Percentiles rank a stretch among this genome's conserved stretches.
Conservation (phyloP, 1,140 invertebrate species). For the Zeugodacus cucurbitae region DNA sequence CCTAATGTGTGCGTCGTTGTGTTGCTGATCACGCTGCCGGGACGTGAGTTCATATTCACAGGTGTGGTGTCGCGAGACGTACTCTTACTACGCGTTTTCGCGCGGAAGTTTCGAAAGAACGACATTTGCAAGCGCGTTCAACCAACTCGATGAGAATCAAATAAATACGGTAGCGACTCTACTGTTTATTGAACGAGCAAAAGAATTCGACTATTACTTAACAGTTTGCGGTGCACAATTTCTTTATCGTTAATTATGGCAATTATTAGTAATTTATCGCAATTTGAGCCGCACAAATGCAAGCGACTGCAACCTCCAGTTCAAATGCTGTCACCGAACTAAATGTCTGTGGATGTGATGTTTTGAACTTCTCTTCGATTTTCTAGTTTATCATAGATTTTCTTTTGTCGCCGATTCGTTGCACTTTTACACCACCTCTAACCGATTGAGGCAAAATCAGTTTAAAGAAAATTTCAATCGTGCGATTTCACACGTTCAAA, state of each 20-base stretch:
- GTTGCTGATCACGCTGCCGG: constrained; percentile 57
- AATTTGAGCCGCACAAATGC: not conserved
- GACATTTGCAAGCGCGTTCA: constrained; percentile 50
- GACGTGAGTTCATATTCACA: constrained; percentile 53
- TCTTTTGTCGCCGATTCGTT: not conserved
- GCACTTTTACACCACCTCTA: not conserved
- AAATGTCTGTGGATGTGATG: not conserved
- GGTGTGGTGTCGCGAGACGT: constrained; percentile 61
- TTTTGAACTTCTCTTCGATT: not conserved
- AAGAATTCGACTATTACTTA: not conserved
- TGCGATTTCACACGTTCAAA: not conserved
- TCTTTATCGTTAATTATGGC: not conserved
- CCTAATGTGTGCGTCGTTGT: constrained; percentile 48
- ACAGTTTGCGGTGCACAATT: not conserved
- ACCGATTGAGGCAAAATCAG: not conserved
- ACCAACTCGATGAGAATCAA: not conserved
- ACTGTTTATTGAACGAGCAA: not conserved
- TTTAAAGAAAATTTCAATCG: not conserved
- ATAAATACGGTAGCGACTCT: no score
- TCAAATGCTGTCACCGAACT: not conserved
- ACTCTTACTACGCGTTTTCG: constrained; percentile 58
- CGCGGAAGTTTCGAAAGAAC: constrained; percentile 63
- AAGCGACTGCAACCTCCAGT: not conserved
- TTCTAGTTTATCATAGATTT: not conserved
- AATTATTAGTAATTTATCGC: not conserved